Evolutionary conservation across 2,797 vertebrate genomes (phyloP).

Genomic region (Trachops cirrhosus): DNA sequence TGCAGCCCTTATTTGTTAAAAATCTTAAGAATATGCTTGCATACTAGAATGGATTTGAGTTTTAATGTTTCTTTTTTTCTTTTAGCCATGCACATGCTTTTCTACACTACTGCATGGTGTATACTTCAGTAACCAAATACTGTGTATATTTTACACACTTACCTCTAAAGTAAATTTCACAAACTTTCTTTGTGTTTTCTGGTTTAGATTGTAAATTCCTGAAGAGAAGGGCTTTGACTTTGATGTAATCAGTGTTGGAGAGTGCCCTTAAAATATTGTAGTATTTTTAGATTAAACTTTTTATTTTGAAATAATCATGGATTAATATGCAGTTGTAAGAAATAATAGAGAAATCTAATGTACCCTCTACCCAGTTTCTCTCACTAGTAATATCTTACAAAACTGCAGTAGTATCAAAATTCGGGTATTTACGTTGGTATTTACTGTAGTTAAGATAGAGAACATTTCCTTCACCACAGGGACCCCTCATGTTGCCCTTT

Average conservation of each 20-base stretch:
- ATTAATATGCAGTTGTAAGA: not conserved
- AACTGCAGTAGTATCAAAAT: not conserved
- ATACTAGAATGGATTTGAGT: not conserved
- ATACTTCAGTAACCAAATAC: not conserved
- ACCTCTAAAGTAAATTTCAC: not conserved
- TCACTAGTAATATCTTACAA: not conserved
- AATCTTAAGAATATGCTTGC: not conserved
- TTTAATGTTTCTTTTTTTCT: not conserved
- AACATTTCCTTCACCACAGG: not conserved
- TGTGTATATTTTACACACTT: not conserved
- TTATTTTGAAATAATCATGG: not conserved
- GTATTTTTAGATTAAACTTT: not conserved
- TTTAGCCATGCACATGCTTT: not conserved
- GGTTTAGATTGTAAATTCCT: not conserved
- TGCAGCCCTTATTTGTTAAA: not conserved
- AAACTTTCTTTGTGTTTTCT: not conserved
- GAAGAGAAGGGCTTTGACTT: not conserved
- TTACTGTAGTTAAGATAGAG: not conserved
- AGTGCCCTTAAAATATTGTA: not conserved
- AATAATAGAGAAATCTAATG: not conserved
- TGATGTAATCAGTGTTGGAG: not conserved
- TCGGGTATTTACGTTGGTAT: not conserved
- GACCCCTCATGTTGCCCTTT: not conserved
- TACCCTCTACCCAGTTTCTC: not conserved
- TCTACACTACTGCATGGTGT: not conserved